A percentile compares a stretch with the other conserved stretches of the same genome.
These are phyloP conservation scores for Karalla daura DNA, from an alignment of 2,797 vertebrate genomes.

Conservation along the genomic window DNA sequence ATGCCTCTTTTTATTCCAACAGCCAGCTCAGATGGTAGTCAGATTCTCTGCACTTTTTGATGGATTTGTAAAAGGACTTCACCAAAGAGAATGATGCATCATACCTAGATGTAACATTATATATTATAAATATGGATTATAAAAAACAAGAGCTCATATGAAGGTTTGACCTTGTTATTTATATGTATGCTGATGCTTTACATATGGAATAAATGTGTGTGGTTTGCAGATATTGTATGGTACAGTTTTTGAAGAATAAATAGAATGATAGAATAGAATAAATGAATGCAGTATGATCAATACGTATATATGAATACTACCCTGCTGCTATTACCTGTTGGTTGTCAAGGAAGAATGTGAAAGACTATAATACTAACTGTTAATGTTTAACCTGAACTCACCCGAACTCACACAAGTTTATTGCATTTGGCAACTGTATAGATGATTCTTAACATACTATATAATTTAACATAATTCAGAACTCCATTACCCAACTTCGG, in stretches of 20 bases:
- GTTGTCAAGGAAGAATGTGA: not conserved
- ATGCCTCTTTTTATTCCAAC: too few relatives aligned
- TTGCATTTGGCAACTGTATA: not conserved
- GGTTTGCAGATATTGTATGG: not conserved
- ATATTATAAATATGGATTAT: not conserved
- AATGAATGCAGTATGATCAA: not conserved
- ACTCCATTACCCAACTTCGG: too few relatives aligned
- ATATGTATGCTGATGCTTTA: not conserved
- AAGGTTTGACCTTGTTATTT: constrained; percentile 8
- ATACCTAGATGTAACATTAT: not conserved
- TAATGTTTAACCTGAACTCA: constrained; percentile 10
- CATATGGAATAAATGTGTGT: constrained; percentile 49
- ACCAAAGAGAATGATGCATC: constrained; percentile 39
- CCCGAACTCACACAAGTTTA: not conserved
- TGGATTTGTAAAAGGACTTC: not conserved
- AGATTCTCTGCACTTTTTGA: constrained; percentile 15
- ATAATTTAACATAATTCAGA: too few relatives aligned
- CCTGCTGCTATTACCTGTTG: not conserved
- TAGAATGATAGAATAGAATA: too few relatives aligned
- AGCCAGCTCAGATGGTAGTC: not conserved
- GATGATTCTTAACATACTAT: too few relatives aligned
- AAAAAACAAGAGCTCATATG: not conserved
- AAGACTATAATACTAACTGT: not conserved
- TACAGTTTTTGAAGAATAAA: not conserved
- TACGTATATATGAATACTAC: not conserved